phyloP scores from a whole-genome alignment of 2,888 invertebrate species.

The Neoascia interrupta region DNA sequence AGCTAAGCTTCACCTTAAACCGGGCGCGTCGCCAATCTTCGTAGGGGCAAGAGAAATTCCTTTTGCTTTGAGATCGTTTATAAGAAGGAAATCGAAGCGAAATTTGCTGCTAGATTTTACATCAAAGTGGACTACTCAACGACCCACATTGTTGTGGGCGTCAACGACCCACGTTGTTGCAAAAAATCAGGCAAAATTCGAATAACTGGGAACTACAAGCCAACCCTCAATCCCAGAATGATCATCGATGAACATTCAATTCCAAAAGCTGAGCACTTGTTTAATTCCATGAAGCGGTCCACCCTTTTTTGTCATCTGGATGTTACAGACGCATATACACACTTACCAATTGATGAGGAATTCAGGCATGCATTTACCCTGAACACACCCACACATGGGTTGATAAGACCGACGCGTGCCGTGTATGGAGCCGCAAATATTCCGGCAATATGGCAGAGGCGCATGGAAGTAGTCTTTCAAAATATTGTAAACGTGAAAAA shows the following conservation, averaged over 20 bases:
- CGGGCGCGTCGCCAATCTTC: constrained; percentile 20
- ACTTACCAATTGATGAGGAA: constrained; percentile 44
- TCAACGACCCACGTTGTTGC: constrained; percentile 40
- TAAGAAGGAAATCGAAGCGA: constrained; percentile 19
- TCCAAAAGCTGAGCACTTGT: constrained; percentile 22
- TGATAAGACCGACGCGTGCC: constrained; percentile 50
- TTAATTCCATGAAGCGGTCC: constrained; percentile 29
- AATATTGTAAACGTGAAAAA: too few relatives aligned
- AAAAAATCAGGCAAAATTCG: constrained; percentile 45
- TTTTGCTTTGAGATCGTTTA: too few relatives aligned
- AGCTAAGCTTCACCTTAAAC: constrained; percentile 11
- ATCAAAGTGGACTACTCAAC: constrained; percentile 26
- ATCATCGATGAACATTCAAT: constrained; percentile 50
- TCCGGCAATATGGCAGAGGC: constrained; percentile 47
- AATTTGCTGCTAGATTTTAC: constrained; percentile 26
- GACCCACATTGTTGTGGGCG: too few relatives aligned
- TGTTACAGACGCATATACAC: constrained; percentile 52
- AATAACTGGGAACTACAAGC: constrained; percentile 51
- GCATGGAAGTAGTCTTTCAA: constrained; percentile 27
- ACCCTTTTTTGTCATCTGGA: constrained; percentile 42
- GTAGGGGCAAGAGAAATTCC: constrained; percentile 33
- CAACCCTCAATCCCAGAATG: constrained; percentile 46
- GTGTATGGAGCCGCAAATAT: constrained; percentile 55
- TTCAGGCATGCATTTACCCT: constrained; percentile 18
- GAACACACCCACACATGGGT: constrained; percentile 33